Evolutionary conservation across 2,113 vertebrate genomes (phyloP).

Genomic region (Chroicocephalus ridibundus): DNA sequence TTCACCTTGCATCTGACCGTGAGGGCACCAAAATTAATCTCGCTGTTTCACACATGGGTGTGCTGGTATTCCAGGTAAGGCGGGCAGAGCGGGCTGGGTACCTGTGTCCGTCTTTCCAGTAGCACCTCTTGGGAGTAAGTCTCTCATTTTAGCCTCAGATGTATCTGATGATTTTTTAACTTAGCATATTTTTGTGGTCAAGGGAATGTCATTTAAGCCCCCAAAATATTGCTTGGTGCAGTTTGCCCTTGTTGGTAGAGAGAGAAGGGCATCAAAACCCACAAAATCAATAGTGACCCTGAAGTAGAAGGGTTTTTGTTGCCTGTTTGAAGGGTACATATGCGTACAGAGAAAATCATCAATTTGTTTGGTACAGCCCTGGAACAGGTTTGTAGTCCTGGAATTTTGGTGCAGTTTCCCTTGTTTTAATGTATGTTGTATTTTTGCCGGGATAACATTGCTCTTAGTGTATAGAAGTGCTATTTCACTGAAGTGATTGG

Average conservation of each 20-base stretch:
- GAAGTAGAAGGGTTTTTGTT: not conserved
- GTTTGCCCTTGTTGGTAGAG: not conserved
- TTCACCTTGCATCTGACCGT: slow-evolving; percentile 89
- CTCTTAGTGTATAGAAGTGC: not conserved
- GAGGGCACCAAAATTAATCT: slow-evolving; percentile 94
- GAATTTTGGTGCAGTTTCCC: not conserved
- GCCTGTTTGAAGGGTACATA: not conserved
- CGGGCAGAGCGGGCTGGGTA: accelerated
- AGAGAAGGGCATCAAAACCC: not conserved
- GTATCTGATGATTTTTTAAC: not conserved
- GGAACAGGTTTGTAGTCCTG: not conserved
- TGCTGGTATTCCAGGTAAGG: slow-evolving; percentile 94
- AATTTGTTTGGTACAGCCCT: not conserved
- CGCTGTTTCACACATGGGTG: slow-evolving; percentile 91
- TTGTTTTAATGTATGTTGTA: not conserved
- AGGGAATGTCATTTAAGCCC: not conserved
- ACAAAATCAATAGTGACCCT: not conserved
- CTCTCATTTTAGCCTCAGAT: not conserved
- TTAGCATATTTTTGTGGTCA: not conserved
- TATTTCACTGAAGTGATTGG: not conserved
- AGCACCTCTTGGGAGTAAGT: not conserved
- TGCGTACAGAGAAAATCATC: not conserved
- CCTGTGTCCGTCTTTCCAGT: not conserved
- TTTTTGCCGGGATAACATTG: not conserved
- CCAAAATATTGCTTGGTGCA: not conserved